phyloP scores from a whole-genome alignment of 2,888 invertebrate genomes.

The Ophraella communa region DNA sequence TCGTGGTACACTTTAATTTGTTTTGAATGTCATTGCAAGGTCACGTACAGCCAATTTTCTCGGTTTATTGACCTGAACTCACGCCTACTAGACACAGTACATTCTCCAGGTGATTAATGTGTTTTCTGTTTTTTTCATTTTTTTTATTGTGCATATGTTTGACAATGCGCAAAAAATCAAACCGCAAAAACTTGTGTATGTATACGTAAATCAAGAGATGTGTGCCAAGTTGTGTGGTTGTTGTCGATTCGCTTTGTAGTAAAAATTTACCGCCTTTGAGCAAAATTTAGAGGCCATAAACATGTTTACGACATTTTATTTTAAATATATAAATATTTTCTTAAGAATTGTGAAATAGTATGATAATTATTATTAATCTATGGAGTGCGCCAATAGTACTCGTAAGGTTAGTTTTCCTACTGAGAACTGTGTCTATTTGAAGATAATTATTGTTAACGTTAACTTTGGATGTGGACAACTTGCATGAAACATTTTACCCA shows the following conservation, averaged over 20 bases:
- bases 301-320: slow-evolving; percentile 4
- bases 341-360: background rate
- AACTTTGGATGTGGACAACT: no score
- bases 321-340: no score
- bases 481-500: no score
- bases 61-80: slow-evolving; percentile 14
- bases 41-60: background rate
- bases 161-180: slow-evolving; percentile 14
- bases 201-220: slow-evolving; percentile 16
- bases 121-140: slow-evolving; percentile 21
- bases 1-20: background rate
- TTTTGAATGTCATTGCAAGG: background rate
- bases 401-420: no score
- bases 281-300: slow-evolving; percentile 1
- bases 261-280: slow-evolving; percentile 2
- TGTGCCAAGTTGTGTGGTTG: slow-evolving; percentile 13
- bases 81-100: slow-evolving; percentile 6
- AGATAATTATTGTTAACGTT: no score
- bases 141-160: slow-evolving; percentile 11
- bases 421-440: no score
- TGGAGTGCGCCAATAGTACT: no score
- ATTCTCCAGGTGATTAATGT: slow-evolving; percentile 17
- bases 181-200: slow-evolving; percentile 17
- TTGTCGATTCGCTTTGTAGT: slow-evolving; percentile 13
- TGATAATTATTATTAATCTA: no score